These are phyloP conservation scores for Arrhamphus sclerolepis DNA, from an alignment of 2,797 vertebrate genomes.

Conservation along the genomic window DNA sequence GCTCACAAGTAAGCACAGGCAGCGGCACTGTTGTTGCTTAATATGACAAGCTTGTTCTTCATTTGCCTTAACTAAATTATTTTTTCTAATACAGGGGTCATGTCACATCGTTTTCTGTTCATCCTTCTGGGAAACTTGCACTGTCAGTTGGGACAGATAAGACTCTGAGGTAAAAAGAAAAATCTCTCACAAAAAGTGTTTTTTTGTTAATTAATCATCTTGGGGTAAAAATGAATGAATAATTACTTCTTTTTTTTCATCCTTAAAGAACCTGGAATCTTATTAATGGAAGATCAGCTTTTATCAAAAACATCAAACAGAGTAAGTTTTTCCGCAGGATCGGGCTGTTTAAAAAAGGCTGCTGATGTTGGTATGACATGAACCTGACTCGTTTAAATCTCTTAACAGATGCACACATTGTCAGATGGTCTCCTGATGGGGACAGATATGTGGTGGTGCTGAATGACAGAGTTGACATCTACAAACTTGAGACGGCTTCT, in stretches of 20 bases:
- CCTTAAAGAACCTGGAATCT: constrained; percentile 94
- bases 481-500: constrained; percentile 87
- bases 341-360: not conserved
- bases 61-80: not conserved
- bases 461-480: constrained; percentile 85
- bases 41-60: not conserved
- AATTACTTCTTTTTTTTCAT: not conserved
- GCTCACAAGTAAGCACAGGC: constrained; percentile 88
- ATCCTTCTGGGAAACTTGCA: constrained; percentile 95
- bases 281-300: constrained; percentile 91
- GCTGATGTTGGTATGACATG: fast-evolving
- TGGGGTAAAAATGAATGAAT: not conserved
- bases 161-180: constrained; percentile 85
- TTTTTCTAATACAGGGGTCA: constrained; percentile 84
- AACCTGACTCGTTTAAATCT: not conserved
- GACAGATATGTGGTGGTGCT: constrained; percentile 86
- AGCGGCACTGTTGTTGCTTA: not conserved
- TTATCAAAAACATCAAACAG: constrained; percentile 96
- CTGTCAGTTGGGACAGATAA: constrained; percentile 97
- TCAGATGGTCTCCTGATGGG: constrained; percentile 92
- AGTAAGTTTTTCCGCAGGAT: constrained; percentile 90
- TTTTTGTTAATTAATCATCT: fast-evolving
- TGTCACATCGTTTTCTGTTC: constrained; percentile 90
- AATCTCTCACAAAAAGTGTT: not conserved
- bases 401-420: constrained; percentile 89